Conservation (phyloP, 2,888 invertebrate genomes). For the Eilema griseolum region DNA sequence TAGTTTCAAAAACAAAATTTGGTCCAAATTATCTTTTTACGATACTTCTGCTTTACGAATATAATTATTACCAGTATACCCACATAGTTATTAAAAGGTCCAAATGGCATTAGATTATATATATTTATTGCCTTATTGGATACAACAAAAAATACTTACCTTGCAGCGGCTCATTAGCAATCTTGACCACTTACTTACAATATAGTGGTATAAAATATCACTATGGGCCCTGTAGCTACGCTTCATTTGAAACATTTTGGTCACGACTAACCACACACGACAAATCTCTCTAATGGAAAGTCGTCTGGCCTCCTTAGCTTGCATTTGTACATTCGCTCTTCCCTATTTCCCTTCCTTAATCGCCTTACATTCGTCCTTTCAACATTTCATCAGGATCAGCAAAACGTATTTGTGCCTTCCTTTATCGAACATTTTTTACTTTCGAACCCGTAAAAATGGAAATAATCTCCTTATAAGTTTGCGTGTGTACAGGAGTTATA, state of each 20-base stretch:
- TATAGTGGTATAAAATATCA: neutral
- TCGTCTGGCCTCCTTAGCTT: slow-evolving; percentile 16
- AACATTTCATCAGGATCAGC: slow-evolving; percentile 18
- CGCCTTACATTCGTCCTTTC: slow-evolving; percentile 27
- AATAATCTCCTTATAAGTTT: neutral
- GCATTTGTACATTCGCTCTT: slow-evolving; percentile 19
- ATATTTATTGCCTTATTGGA: no score
- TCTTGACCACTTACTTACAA: neutral
- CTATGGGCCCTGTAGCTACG: neutral
- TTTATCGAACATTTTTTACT: slow-evolving; percentile 14
- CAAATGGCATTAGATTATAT: neutral
- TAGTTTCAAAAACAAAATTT: no score
- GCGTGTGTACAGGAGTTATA: neutral
- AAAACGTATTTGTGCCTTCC: slow-evolving; percentile 21
- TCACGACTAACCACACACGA: slow-evolving; percentile 1
- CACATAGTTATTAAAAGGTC: neutral
- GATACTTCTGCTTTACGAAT: neutral
- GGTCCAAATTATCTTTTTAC: no score
- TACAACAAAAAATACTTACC: neutral
- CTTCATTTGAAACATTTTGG: neutral
- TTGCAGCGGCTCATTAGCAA: neutral
- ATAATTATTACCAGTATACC: neutral
- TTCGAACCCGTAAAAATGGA: slow-evolving; percentile 5
- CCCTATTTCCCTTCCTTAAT: slow-evolving; percentile 23
- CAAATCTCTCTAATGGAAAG: slow-evolving; percentile 8